A percentile compares a stretch with the other conserved stretches of the same genome.
Conservation (phyloP, 2,888 invertebrate species). For the Artemia sp. region DNA sequence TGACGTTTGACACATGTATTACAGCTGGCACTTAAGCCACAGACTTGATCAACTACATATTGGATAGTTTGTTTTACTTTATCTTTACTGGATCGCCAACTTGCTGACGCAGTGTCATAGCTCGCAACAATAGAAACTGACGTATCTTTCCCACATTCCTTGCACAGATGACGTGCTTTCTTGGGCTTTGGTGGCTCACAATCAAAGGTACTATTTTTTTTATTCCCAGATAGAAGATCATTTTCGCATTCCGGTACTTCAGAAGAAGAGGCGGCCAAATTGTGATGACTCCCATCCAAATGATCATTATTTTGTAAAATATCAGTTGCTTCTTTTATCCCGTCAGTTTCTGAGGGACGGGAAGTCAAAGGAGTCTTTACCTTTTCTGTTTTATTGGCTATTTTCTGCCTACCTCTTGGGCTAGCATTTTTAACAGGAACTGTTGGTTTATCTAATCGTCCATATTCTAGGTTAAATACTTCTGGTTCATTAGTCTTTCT, state of each 20-base stretch:
- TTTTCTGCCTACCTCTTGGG: slow-evolving; percentile 20
- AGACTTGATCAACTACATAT: neutral
- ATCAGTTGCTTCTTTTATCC: neutral
- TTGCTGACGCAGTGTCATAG: neutral
- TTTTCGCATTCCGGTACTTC: neutral
- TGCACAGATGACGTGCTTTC: neutral
- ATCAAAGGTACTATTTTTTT: neutral
- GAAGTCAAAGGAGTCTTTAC: slow-evolving; percentile 6
- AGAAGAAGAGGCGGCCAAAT: neutral
- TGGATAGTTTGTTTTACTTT: neutral
- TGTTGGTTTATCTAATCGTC: neutral
- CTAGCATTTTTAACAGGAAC: neutral
- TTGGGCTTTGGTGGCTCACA: neutral
- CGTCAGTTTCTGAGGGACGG: neutral
- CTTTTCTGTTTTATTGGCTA: slow-evolving; percentile 12
- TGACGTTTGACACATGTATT: neutral
- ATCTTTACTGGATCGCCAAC: neutral
- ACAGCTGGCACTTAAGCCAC: neutral
- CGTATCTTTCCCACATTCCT: neutral
- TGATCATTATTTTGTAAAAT: neutral
- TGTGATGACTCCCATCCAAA: neutral
- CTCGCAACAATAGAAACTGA: neutral
- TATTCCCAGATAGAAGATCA: neutral
- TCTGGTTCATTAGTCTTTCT: slow-evolving; percentile 2
- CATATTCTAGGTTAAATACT: slow-evolving; percentile 5